Conservation (phyloP, 2,797 vertebrate species). For the Myotis findleyi region DNA sequence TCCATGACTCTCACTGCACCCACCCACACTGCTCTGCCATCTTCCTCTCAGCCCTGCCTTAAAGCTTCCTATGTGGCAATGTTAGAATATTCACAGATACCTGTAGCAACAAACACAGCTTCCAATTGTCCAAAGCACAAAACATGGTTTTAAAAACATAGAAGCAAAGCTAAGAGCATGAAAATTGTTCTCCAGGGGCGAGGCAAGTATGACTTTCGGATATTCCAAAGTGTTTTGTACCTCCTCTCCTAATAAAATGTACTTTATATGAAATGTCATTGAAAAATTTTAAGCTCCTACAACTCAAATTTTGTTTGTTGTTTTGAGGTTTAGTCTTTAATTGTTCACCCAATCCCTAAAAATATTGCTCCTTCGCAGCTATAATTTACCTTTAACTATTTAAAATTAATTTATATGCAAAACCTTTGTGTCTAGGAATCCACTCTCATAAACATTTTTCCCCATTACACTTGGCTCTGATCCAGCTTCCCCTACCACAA, state of each 20-base stretch:
- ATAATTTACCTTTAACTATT: background rate
- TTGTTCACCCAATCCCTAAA: background rate
- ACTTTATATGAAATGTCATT: background rate
- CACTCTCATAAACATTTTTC: background rate
- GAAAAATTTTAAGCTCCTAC: background rate
- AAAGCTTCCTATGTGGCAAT: background rate
- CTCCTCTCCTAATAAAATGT: background rate
- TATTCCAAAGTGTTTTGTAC: background rate
- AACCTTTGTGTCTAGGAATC: background rate
- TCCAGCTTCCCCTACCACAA: background rate
- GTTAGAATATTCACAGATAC: background rate
- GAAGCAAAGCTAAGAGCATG: background rate
- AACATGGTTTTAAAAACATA: conserved; percentile 21
- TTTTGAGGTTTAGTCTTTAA: conserved; percentile 5
- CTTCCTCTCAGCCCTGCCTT: background rate
- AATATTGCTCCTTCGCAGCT: background rate
- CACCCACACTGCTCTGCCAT: fast-evolving
- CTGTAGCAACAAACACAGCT: background rate
- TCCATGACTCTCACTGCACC: no score
- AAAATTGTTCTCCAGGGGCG: background rate
- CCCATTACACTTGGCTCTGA: background rate
- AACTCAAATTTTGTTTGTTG: background rate
- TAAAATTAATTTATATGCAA: background rate
- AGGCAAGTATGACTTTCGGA: background rate
- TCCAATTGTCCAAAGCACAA: background rate